Percentiles rank a stretch among this genome's conserved stretches.
Evolutionary conservation across 2,797 vertebrate genomes (phyloP).

Genomic region (Hipposideros larvatus): DNA sequence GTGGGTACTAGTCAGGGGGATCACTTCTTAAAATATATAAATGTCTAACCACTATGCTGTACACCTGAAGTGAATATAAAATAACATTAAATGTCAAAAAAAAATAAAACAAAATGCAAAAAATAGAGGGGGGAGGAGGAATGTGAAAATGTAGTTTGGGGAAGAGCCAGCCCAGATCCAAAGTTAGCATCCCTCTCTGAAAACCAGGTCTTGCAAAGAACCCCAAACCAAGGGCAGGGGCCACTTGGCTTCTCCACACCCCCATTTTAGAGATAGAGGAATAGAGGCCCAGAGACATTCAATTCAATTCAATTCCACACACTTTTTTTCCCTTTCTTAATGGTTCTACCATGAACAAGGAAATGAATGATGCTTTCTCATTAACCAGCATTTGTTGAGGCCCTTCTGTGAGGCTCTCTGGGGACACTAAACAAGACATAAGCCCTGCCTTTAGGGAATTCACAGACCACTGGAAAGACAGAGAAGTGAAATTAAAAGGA

Average conservation of each 20-base stretch:
- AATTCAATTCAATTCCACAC: not conserved
- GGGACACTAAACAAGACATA: not conserved
- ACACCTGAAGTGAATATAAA: too few species aligned
- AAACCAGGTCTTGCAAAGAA: not conserved
- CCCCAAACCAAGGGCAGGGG: not conserved
- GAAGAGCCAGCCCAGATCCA: not conserved
- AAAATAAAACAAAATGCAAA: too few species aligned
- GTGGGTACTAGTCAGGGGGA: too few species aligned
- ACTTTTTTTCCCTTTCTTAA: not conserved
- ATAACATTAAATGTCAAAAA: too few species aligned
- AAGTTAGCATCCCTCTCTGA: not conserved
- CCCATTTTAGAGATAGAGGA: not conserved
- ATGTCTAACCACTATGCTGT: too few species aligned
- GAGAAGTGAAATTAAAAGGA: not conserved
- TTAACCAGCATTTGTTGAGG: not conserved
- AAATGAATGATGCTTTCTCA: not conserved
- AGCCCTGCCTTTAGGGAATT: not conserved
- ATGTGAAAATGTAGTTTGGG: not conserved
- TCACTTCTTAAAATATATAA: too few species aligned
- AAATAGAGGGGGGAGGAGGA: too few species aligned
- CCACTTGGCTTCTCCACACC: not conserved
- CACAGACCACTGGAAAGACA: not conserved
- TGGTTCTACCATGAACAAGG: not conserved
- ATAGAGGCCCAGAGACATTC: not conserved
- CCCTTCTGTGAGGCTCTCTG: not conserved